Percentiles rank a stretch among this genome's conserved stretches.
These are phyloP conservation scores for Passer montanus DNA, from an alignment of 2,113 vertebrate genomes.

Conservation along the genomic window DNA sequence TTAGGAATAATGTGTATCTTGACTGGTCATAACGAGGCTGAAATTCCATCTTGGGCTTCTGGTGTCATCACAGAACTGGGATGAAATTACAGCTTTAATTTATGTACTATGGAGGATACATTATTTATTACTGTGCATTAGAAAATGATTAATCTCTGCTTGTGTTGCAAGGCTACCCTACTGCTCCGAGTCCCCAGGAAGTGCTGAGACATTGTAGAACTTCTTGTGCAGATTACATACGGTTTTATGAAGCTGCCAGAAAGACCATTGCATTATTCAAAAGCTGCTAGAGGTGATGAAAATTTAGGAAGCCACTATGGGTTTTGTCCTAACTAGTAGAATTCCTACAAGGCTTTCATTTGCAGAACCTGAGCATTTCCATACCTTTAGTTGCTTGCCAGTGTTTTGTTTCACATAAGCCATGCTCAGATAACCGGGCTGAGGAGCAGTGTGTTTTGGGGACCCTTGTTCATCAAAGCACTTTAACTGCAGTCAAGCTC, in stretches of 20 bases:
- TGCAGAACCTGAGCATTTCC: not conserved
- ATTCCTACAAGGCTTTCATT: not conserved
- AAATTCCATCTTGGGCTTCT: slow-evolving; percentile 72
- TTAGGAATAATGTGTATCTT: slow-evolving; percentile 3
- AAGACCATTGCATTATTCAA: slow-evolving; percentile 18
- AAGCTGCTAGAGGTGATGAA: slow-evolving; percentile 31
- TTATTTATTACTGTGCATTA: slow-evolving; percentile 72
- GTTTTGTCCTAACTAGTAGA: not conserved
- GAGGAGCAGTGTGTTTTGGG: not conserved
- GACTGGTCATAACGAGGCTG: slow-evolving; percentile 62
- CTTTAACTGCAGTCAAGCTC: not conserved
- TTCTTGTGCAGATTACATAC: not conserved
- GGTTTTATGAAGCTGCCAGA: slow-evolving; percentile 3
- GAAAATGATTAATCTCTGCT: slow-evolving; percentile 69
- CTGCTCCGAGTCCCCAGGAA: slow-evolving; percentile 34
- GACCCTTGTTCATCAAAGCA: not conserved
- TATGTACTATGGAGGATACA: slow-evolving; percentile 58
- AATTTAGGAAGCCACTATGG: not conserved
- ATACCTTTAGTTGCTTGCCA: not conserved
- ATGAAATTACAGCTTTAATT: slow-evolving; percentile 76
- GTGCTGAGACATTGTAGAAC: slow-evolving; percentile 42
- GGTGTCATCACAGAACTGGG: slow-evolving; percentile 65
- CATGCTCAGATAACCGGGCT: fast-evolving
- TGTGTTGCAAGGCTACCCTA: slow-evolving; percentile 39
- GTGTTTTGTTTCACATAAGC: not conserved